Conservation (phyloP, 2,113 vertebrate genomes). For the Thinocorus orbignyianus region DNA sequence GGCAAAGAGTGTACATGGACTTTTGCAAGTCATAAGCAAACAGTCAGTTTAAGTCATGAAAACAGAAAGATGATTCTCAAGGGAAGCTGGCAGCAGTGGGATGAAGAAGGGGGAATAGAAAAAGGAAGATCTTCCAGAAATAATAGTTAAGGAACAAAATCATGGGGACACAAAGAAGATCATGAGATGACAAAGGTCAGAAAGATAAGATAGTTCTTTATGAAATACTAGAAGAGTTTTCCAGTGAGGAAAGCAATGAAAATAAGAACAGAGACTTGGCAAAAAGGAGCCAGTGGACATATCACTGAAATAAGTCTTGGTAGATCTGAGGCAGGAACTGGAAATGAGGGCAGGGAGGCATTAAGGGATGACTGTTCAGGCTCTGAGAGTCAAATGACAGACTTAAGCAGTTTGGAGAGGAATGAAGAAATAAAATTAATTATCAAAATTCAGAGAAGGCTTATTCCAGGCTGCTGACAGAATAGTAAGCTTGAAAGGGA, state of each 20-base stretch:
- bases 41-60: neutral
- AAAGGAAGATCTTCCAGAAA: neutral
- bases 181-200: neutral
- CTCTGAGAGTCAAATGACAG: neutral
- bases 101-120: neutral
- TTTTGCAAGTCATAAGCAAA: neutral
- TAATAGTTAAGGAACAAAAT: neutral
- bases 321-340: neutral
- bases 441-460: neutral
- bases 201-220: fast-evolving
- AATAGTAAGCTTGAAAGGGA: neutral
- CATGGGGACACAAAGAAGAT: neutral
- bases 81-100: neutral
- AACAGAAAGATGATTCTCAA: neutral
- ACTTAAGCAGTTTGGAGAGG: neutral
- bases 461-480: neutral
- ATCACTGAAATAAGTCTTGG: neutral
- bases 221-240: neutral
- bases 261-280: neutral
- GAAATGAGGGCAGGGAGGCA: neutral
- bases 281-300: neutral
- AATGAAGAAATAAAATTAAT: neutral
- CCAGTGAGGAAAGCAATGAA: neutral
- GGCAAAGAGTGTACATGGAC: neutral
- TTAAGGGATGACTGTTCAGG: neutral